Conservation (phyloP, 2,797 vertebrate species). For the Hemibagrus guttatus region DNA sequence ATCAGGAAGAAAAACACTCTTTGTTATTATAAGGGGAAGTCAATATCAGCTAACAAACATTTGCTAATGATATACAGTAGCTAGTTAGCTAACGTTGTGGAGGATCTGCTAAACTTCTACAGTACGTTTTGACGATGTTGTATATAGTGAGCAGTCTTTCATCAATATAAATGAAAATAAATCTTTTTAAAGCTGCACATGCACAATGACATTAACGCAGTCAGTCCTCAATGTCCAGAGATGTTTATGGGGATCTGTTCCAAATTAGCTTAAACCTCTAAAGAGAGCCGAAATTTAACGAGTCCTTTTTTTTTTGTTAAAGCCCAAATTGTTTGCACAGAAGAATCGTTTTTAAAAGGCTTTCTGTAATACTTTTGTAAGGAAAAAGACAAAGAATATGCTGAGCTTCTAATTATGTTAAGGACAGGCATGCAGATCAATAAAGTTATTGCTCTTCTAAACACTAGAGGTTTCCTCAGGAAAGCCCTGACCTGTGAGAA, state of each 20-base stretch:
- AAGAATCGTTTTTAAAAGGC: background rate
- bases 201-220: background rate
- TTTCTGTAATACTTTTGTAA: background rate
- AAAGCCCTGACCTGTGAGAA: constrained; percentile 1
- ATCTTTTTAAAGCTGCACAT: background rate
- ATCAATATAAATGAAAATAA: background rate
- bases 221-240: background rate
- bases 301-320: background rate
- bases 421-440: background rate
- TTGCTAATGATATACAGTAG: background rate
- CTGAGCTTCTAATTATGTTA: background rate
- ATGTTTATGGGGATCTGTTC: background rate
- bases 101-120: background rate
- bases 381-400: background rate
- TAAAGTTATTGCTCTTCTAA: background rate
- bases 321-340: no score
- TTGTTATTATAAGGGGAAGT: background rate
- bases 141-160: background rate
- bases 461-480: background rate
- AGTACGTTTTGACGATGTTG: background rate
- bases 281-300: background rate
- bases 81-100: background rate
- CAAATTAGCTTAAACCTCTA: background rate
- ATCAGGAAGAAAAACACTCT: background rate
- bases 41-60: background rate